Conservation (phyloP, 2,888 invertebrate species). For the Drosophila antonietae region DNA sequence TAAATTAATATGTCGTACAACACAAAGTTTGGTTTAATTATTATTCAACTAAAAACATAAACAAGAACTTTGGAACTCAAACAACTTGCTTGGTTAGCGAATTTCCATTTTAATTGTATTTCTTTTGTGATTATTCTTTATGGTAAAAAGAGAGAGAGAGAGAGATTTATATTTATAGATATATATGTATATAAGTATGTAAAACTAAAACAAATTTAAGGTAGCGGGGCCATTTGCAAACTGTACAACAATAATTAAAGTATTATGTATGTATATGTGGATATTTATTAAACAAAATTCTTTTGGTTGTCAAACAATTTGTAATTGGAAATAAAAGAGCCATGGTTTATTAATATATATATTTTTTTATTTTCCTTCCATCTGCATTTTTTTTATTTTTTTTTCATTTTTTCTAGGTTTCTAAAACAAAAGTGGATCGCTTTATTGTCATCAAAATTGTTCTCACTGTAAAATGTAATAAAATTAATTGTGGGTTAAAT, state of each 20-base stretch:
- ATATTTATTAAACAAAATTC: conserved; percentile 61
- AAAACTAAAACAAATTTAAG: conserved; percentile 82
- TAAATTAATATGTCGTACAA: conserved; percentile 74
- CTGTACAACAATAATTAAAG: conserved; percentile 72
- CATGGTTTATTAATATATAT: conserved; percentile 22
- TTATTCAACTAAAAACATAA: conserved; percentile 59
- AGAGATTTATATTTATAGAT: not conserved
- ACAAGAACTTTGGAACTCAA: conserved; percentile 65
- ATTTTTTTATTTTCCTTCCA: conserved; percentile 24
- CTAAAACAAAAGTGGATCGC: conserved; percentile 55
- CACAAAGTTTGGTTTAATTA: conserved; percentile 67
- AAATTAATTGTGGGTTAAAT: conserved; percentile 54
- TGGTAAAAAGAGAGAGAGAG: conserved; percentile 13
- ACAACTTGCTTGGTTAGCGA: conserved; percentile 63
- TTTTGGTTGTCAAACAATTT: conserved; percentile 78
- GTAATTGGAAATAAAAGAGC: conserved; percentile 51
- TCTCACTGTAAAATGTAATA: conserved; percentile 70
- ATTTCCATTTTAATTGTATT: conserved; percentile 24
- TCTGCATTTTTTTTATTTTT: conserved; percentile 32
- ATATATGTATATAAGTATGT: conserved; percentile 16
- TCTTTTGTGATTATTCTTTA: conserved; percentile 26
- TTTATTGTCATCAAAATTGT: conserved; percentile 73
- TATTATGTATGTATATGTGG: conserved; percentile 42
- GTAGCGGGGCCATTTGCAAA: conserved; percentile 82
- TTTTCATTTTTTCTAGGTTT: conserved; percentile 26